Conservation (phyloP, 2,113 vertebrate genomes). For the Panthera tigris region DNA sequence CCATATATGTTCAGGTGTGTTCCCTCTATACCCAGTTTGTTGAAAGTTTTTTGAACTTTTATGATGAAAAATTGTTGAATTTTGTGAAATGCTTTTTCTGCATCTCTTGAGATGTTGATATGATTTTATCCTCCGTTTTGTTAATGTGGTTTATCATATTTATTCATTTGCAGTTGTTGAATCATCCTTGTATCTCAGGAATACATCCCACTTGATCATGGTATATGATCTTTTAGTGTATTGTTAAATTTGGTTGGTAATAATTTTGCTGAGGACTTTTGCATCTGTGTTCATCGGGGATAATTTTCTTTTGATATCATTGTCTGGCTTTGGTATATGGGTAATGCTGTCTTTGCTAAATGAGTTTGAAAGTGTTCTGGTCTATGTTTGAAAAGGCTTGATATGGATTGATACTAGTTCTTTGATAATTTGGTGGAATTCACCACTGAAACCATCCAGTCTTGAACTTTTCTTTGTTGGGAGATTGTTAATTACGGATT, state of each 20-base stretch:
- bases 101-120: neutral
- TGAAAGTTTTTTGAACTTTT: neutral
- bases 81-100: neutral
- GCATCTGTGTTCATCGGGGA: neutral
- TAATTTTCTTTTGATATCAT: neutral
- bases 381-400: neutral
- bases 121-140: neutral
- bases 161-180: neutral
- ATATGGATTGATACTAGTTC: neutral
- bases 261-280: neutral
- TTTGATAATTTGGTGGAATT: neutral
- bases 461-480: neutral
- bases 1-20: neutral
- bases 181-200: neutral
- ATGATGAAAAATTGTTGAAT: neutral
- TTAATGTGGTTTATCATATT: neutral
- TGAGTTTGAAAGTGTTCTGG: neutral
- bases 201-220: neutral
- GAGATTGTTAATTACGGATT: neutral
- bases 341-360: neutral
- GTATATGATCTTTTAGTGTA: neutral
- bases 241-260: neutral
- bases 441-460: neutral
- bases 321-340: neutral
- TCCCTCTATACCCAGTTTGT: neutral